Base-by-base conservation (phyloP, 2,888 invertebrate genomes). In the Nudaria mundana region DNA sequence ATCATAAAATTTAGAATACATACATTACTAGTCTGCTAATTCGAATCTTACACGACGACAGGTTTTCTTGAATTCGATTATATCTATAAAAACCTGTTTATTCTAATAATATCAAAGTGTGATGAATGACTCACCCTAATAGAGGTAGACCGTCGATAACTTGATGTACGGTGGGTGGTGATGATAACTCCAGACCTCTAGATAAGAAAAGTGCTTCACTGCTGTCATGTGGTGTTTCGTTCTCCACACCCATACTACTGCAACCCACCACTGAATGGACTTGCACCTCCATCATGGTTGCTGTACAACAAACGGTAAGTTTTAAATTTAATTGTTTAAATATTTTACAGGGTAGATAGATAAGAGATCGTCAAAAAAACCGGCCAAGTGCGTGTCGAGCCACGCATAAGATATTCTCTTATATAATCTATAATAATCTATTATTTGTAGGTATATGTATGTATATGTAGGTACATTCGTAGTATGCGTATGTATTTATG, bases 131-230 rank as follows among this genome's bases (percentile, higher is more conserved):
- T 82, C 44, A 88, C 87, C 83, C 65, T 34, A 77, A 43, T 35
- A 87, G 56, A 3, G 84, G 78, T 37, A 94, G 93, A 6, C 97
- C 97, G 70, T 97, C 97, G 44, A 98, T 89, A 26, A 97, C 96
- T 87, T 98, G 97, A 64, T 94, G 93, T 34, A 98, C 94, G 10
- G 95, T 94, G 1, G 98, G 95, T 0, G 95, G 93, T 44, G 95
- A 94, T 24, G 95, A 94, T 8, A 98, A 90, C 7, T 97, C 97
- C 56, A 98, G 93, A 12, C 98, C 98, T 67, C 97, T 95, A 6
- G 96, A 94, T 8, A 98, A 91, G 29, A 99, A 87, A 4, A 92
- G 81, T 12, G 94, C 92, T 80, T 96, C 95, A 44, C 89, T 90
- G 38, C 67, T 59, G 31, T 84, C 81, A 10, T 68, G 61, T 0